Conservation (phyloP, 2,888 invertebrate genomes). For the Drosophila meridiana region DNA sequence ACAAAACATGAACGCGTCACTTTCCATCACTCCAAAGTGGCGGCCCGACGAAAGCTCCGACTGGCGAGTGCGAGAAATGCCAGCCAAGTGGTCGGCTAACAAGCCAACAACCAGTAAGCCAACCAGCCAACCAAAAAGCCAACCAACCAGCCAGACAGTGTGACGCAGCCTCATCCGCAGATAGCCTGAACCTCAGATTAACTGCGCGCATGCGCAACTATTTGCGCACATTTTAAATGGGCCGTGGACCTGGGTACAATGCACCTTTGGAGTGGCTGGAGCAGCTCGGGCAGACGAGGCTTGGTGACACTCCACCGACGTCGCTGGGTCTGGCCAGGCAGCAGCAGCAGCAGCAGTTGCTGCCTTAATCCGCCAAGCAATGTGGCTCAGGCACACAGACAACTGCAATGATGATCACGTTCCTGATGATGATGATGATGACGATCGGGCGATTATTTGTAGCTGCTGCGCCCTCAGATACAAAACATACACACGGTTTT, state of each 20-base stretch:
- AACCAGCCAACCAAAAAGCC: conserved; percentile 18
- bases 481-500: conserved; percentile 56
- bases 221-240: conserved; percentile 83
- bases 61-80: conserved; percentile 49
- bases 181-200: conserved; percentile 64
- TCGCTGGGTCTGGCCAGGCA: conserved; percentile 75
- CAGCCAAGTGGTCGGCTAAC: conserved; percentile 64
- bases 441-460: conserved; percentile 78
- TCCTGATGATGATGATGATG: conserved; percentile 56
- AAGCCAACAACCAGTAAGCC: conserved; percentile 43
- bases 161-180: conserved; percentile 69
- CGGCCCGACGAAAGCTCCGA: conserved; percentile 65
- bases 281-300: neutral
- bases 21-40: conserved; percentile 84
- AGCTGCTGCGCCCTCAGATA: conserved; percentile 65
- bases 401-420: conserved; percentile 41
- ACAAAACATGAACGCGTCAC: conserved; percentile 84
- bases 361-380: conserved; percentile 75
- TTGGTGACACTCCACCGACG: conserved; percentile 71
- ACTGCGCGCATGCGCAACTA: conserved; percentile 79
- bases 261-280: conserved; percentile 43
- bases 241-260: conserved; percentile 60
- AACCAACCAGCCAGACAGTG: conserved; percentile 69
- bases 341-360: conserved; percentile 16
- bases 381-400: conserved; percentile 45